Percentiles rank a stretch among this genome's conserved stretches.
Evolutionary conservation across 2,113 vertebrate species (phyloP).

Genomic region (Gavia stellata): DNA sequence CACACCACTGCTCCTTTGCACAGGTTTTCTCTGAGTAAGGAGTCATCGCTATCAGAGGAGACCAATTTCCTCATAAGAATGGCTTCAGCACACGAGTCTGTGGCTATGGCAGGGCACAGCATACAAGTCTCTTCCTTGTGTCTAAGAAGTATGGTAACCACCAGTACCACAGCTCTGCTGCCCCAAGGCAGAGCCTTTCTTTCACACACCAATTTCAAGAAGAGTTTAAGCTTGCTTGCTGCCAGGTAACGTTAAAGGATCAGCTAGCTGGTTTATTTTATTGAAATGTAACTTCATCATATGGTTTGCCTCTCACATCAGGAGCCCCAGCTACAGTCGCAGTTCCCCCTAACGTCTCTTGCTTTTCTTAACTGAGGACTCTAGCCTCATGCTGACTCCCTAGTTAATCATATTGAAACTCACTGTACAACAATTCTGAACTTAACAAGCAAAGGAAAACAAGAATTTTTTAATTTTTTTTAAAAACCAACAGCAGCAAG

Average conservation of each 20-base stretch:
- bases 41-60: not conserved
- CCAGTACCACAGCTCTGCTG: not conserved
- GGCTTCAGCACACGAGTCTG: not conserved
- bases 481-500: not conserved
- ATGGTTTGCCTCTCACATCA: not conserved
- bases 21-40: not conserved
- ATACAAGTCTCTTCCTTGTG: not conserved
- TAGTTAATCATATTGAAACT: not conserved
- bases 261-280: not conserved
- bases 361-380: not conserved
- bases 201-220: not conserved
- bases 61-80: not conserved
- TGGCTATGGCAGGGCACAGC: accelerated
- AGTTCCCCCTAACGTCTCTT: not conserved
- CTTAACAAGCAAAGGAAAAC: not conserved
- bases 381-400: not conserved
- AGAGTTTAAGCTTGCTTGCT: not conserved
- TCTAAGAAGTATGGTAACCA: not conserved
- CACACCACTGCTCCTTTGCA: not conserved
- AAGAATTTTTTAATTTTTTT: not conserved
- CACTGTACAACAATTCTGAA: not conserved
- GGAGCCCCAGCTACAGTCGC: not conserved
- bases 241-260: not conserved
- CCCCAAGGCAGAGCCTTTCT: not conserved
- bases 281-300: not conserved